phyloP scores from a whole-genome alignment of 2,113 vertebrate species.

The Ancistrus triradiatus region DNA sequence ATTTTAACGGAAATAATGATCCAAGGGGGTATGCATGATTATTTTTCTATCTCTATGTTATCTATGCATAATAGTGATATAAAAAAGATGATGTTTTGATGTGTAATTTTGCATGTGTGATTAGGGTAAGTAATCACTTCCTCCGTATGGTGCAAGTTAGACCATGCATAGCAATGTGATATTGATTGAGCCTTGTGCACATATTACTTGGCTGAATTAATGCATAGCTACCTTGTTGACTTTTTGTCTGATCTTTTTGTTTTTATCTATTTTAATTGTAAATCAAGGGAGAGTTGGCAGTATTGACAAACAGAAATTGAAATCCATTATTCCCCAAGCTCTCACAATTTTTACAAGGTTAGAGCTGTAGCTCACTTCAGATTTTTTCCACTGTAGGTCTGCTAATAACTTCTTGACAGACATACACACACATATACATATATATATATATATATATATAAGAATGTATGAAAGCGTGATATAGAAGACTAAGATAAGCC shows the following conservation, averaged over 20 bases:
- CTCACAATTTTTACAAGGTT: too few relatives aligned
- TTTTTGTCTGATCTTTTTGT: conserved; percentile 52
- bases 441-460: too few relatives aligned
- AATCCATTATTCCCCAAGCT: conserved; percentile 42
- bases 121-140: conserved; percentile 43
- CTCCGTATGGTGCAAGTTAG: conserved; percentile 27
- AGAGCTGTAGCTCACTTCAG: neutral
- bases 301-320: conserved; percentile 50
- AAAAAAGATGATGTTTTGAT: conserved; percentile 28
- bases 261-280: conserved; percentile 55
- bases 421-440: too few relatives aligned
- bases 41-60: too few relatives aligned
- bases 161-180: conserved; percentile 38
- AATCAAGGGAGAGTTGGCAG: conserved; percentile 49
- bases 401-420: too few relatives aligned
- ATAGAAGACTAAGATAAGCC: too few relatives aligned
- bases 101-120: conserved; percentile 44
- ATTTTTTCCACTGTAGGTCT: conserved; percentile 2
- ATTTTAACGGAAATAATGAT: too few relatives aligned
- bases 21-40: too few relatives aligned
- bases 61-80: conserved; percentile 18
- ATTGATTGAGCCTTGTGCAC: conserved; percentile 48
- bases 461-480: too few relatives aligned
- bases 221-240: conserved; percentile 47
- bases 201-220: conserved; percentile 54